Evolutionary conservation across 2,797 vertebrate genomes (phyloP).

Genomic region (Eulemur mongoz): DNA sequence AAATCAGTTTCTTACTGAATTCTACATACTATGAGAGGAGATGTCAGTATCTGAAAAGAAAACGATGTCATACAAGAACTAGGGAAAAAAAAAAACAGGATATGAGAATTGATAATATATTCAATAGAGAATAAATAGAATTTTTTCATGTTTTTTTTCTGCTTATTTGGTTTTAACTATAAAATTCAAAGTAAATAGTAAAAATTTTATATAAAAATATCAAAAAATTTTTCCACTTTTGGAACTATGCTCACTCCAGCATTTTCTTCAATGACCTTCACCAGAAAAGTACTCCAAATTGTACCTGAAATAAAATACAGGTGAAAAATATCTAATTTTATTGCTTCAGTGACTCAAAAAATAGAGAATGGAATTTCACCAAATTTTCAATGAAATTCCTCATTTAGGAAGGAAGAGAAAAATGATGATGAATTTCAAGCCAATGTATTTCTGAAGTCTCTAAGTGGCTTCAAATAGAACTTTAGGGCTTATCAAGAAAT

Average conservation of each 20-base stretch:
- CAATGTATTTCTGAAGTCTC: neutral
- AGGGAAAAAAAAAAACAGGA: neutral
- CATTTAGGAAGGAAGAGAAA: conserved; percentile 51
- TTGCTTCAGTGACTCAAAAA: conserved; percentile 65
- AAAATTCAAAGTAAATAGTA: neutral
- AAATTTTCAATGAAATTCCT: conserved; percentile 69
- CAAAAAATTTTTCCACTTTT: neutral
- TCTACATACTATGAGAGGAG: neutral
- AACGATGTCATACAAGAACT: neutral
- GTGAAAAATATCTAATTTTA: conserved; percentile 70
- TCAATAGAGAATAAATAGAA: neutral
- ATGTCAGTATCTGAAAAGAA: neutral
- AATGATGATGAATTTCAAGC: conserved; percentile 71
- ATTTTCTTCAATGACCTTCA: conserved; percentile 61
- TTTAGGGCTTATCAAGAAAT: conserved; percentile 6
- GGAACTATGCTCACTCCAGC: neutral
- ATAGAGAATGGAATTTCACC: conserved; percentile 57
- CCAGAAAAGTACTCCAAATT: conserved; percentile 30
- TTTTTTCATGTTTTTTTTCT: neutral
- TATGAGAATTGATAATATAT: neutral
- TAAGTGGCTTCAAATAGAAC: conserved; percentile 36
- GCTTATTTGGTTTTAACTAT: neutral
- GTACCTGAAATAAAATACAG: conserved; percentile 32
- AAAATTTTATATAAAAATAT: neutral
- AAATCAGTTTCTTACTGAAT: neutral